Conservation (phyloP, 2,113 vertebrate genomes). For the Azemiops feae region DNA sequence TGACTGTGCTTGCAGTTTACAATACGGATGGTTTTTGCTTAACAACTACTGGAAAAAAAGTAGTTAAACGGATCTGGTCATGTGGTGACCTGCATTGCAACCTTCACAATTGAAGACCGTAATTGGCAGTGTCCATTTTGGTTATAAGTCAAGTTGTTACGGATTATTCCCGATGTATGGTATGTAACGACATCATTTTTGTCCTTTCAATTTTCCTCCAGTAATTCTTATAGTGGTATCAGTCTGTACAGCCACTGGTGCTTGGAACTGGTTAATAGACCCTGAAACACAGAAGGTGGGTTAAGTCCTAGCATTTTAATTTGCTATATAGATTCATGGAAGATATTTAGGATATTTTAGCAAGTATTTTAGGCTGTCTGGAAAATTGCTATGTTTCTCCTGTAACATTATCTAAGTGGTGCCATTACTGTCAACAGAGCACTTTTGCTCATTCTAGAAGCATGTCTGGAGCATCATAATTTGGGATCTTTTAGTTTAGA, state of each 20-base stretch:
- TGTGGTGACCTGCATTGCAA: not conserved
- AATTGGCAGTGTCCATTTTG: not conserved
- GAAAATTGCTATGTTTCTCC: not conserved
- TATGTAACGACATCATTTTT: not conserved
- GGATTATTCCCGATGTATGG: not conserved
- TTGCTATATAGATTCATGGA: not conserved
- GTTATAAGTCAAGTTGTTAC: not conserved
- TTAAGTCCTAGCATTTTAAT: constrained; percentile 4
- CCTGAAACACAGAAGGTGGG: constrained; percentile 96
- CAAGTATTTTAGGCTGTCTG: not conserved
- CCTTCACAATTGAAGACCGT: not conserved
- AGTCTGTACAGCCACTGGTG: constrained; percentile 96
- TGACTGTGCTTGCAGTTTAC: not conserved
- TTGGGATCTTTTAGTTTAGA: not conserved
- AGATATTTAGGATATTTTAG: not conserved
- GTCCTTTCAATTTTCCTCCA: constrained; percentile 64
- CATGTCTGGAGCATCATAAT: not conserved
- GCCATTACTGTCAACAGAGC: not conserved
- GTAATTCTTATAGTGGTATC: constrained; percentile 99
- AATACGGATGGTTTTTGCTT: not conserved
- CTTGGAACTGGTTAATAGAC: constrained; percentile 99
- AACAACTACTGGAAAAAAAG: not conserved
- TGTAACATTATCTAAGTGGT: no score
- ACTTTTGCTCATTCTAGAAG: not conserved
- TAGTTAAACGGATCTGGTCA: not conserved